phyloP scores from a whole-genome alignment of 92 coral and sea anemone species.

The Ricordea florida region DNA sequence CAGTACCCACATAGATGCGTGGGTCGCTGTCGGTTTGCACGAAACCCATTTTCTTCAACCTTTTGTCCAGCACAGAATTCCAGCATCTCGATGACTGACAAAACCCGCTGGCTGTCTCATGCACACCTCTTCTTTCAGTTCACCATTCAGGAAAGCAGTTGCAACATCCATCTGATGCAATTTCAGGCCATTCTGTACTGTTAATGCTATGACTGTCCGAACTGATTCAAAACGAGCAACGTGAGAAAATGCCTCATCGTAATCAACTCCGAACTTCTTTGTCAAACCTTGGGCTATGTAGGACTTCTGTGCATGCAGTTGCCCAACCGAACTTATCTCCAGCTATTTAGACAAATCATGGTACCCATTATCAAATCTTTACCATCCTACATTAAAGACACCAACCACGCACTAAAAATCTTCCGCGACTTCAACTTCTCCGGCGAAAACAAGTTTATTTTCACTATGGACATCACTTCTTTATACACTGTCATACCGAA shows the following conservation, averaged over 20 bases:
- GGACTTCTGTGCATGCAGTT: no score
- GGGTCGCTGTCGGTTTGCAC: constrained; percentile 40
- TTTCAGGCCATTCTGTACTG: constrained; percentile 44
- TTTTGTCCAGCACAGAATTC: constrained; percentile 44
- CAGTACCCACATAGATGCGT: constrained; percentile 46
- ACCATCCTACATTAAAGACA: no score
- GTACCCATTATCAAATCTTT: no score
- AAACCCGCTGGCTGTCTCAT: constrained; percentile 65
- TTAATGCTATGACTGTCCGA: constrained; percentile 48
- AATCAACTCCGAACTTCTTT: constrained; percentile 43
- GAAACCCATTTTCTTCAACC: constrained; percentile 42
- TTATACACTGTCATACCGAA: no score
- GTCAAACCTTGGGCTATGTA: constrained; percentile 54
- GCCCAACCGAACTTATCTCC: no score
- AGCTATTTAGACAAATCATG: no score
- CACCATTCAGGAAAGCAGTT: constrained; percentile 64
- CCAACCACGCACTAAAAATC: no score
- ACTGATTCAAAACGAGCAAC: constrained; percentile 62
- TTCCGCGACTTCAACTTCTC: no score
- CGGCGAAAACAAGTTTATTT: no score
- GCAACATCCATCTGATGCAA: constrained; percentile 63
- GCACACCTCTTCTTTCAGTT: no score
- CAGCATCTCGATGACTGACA: constrained; percentile 51
- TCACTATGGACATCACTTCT: no score
- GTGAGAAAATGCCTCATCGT: constrained; percentile 56